Conservation (phyloP, 2,797 vertebrate genomes). For the Macropodus opercularis region DNA sequence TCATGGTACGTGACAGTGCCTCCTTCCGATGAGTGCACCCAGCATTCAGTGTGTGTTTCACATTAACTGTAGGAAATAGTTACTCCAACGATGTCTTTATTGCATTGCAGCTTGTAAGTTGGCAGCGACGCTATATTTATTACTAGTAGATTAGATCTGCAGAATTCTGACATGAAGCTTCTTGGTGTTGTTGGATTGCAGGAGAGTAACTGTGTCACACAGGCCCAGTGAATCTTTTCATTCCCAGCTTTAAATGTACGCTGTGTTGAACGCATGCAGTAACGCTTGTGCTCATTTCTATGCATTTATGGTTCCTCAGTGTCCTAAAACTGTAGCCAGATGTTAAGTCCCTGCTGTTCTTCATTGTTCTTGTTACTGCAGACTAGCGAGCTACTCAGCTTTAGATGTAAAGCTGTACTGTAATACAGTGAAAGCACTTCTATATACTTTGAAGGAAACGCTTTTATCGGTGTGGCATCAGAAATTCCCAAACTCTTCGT, state of each 20-base stretch:
- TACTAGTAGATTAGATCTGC: too few relatives aligned
- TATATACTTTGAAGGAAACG: not conserved
- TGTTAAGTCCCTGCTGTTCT: not conserved
- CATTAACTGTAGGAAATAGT: not conserved
- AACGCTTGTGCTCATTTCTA: not conserved
- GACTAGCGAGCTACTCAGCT: not conserved
- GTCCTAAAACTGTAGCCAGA: not conserved
- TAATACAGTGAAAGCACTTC: not conserved
- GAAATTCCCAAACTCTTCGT: conserved; percentile 7
- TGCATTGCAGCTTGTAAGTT: too few relatives aligned
- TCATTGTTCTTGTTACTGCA: not conserved
- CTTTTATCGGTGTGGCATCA: not conserved
- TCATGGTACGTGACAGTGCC: conserved; percentile 84
- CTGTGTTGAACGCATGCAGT: not conserved
- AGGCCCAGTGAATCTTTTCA: too few relatives aligned
- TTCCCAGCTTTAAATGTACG: not conserved
- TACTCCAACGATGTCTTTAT: too few relatives aligned
- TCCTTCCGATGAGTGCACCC: conserved; percentile 9
- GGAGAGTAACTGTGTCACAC: too few relatives aligned
- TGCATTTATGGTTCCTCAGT: not conserved
- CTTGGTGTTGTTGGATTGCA: too few relatives aligned
- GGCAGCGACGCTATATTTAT: not conserved
- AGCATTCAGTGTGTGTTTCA: conserved; percentile 7
- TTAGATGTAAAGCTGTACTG: not conserved
- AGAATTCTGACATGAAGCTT: too few relatives aligned